Conservation (phyloP, 2,888 invertebrate species). For the Phortica magna region DNA sequence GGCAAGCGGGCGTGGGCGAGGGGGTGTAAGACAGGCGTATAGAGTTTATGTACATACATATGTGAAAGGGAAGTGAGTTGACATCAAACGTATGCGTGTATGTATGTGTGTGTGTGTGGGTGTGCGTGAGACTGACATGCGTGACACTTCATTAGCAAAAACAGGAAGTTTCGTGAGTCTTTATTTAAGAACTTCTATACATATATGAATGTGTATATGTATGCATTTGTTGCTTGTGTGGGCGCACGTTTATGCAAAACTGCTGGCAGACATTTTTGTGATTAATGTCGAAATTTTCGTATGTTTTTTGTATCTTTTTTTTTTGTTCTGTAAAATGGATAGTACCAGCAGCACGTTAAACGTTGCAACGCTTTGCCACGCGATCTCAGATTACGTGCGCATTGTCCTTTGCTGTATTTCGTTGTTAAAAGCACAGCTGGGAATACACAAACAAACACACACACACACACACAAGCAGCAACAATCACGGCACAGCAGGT, state of each 20-base stretch:
- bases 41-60: background rate
- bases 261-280: constrained; percentile 1
- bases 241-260: background rate
- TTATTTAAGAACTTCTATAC: background rate
- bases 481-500: constrained; percentile 6
- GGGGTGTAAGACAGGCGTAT: background rate
- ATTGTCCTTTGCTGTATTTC: constrained; percentile 19
- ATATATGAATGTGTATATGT: background rate
- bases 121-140: constrained; percentile 40
- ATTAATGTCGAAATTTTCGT: background rate
- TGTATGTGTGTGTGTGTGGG: background rate
- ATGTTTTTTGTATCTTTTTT: background rate
- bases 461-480: background rate
- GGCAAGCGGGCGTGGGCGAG: background rate
- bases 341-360: constrained; percentile 5
- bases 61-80: background rate
- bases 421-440: constrained; percentile 4
- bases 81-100: background rate
- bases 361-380: background rate
- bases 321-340: background rate
- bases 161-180: constrained; percentile 27
- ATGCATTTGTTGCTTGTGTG: background rate
- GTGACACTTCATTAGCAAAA: constrained; percentile 59
- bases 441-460: background rate
- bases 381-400: constrained; percentile 21